Percentiles rank a stretch among this genome's conserved stretches.
These are phyloP conservation scores for Uloborus diversus DNA, from an alignment of 1,140 invertebrate species.

Conservation along the genomic window DNA sequence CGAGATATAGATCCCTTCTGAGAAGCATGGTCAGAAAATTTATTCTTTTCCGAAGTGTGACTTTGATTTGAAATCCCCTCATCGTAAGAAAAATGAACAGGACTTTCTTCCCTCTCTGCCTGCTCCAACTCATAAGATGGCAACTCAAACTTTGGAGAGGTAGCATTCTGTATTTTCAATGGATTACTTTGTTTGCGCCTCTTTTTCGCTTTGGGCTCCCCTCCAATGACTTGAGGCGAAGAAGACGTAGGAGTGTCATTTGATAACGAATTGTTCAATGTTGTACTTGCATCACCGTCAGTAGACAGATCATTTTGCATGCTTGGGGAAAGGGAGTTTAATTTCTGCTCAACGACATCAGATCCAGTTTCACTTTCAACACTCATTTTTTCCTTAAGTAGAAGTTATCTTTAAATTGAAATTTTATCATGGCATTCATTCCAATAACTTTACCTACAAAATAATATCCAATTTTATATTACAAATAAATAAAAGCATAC, in stretches of 20 bases:
- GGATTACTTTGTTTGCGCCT: conserved; percentile 65
- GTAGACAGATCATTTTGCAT: conserved; percentile 48
- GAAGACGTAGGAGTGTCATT: background rate
- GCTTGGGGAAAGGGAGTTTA: conserved; percentile 32
- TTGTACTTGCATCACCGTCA: conserved; percentile 26
- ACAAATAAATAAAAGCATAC: too few species aligned
- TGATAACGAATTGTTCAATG: background rate
- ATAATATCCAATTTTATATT: too few species aligned
- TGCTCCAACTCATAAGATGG: conserved; percentile 8
- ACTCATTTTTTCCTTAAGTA: conserved; percentile 40
- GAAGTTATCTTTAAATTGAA: background rate
- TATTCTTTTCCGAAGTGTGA: conserved; percentile 12
- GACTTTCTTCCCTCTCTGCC: background rate
- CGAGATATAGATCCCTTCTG: conserved; percentile 60
- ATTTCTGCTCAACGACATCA: conserved; percentile 33
- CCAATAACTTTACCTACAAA: background rate
- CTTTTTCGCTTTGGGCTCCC: conserved; percentile 62
- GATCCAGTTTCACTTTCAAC: conserved; percentile 18
- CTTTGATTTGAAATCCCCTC: conserved; percentile 30
- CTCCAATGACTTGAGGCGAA: background rate
- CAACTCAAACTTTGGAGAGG: conserved; percentile 35
- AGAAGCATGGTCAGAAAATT: conserved; percentile 59
- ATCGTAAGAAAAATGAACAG: background rate
- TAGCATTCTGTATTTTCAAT: conserved; percentile 57
- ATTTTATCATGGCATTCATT: background rate